Conservation (phyloP, 2,113 vertebrate species). For the Bothrops jararaca region DNA sequence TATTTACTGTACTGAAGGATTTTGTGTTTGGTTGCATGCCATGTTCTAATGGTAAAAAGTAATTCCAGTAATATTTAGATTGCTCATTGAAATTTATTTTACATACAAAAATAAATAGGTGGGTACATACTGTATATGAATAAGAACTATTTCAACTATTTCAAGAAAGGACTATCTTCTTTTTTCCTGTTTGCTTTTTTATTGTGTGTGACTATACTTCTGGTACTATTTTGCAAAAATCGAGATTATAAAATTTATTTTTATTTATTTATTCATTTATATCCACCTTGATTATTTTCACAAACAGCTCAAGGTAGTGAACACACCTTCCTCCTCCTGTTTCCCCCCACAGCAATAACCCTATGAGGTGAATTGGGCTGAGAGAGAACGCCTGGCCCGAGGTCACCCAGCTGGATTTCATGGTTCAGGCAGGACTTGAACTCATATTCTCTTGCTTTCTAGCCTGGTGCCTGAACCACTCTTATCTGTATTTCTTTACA, state of each 20-base stretch:
- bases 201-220: background rate
- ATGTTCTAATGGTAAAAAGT: background rate
- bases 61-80: background rate
- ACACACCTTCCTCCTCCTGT: background rate
- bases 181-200: background rate
- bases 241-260: background rate
- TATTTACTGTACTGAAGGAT: background rate
- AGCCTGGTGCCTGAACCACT: background rate
- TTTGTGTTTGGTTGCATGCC: background rate
- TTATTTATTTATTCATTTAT: background rate
- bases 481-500: slow-evolving; percentile 51
- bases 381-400: background rate
- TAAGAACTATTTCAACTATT: background rate
- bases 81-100: background rate
- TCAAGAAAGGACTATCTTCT: background rate
- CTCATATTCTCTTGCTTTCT: background rate
- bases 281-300: background rate
- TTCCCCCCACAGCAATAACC: background rate
- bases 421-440: background rate
- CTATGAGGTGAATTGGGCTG: background rate
- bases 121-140: background rate
- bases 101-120: background rate
- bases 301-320: background rate
- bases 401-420: background rate
- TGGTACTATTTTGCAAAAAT: background rate